Evolutionary conservation across 2,888 invertebrate genomes (phyloP).

Genomic region (Prionchulus punctatus): DNA sequence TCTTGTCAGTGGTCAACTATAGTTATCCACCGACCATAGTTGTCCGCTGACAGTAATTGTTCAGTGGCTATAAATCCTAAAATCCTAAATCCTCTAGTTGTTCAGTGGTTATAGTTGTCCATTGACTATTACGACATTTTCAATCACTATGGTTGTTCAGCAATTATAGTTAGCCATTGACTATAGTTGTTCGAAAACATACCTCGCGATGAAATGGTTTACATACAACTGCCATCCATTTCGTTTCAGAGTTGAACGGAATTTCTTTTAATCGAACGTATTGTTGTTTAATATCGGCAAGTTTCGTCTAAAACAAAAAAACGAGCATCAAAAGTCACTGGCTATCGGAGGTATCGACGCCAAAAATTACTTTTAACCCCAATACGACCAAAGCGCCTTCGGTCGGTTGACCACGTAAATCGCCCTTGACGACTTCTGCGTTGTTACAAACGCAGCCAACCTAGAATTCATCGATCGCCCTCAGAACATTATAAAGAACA

Average conservation of each 20-base stretch:
- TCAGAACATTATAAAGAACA: too few species aligned
- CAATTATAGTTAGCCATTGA: too few species aligned
- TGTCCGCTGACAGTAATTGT: too few species aligned
- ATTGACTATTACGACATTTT: too few species aligned
- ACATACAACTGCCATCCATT: conserved; percentile 95
- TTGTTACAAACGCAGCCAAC: conserved; percentile 82
- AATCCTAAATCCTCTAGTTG: too few species aligned
- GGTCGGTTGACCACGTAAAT: conserved; percentile 80
- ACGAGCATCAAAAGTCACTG: background rate
- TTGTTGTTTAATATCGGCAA: conserved; percentile 49
- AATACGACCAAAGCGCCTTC: conserved; percentile 86
- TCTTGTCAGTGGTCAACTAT: too few species aligned
- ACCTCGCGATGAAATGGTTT: conserved; percentile 42
- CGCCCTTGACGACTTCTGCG: conserved; percentile 62
- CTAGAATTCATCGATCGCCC: too few species aligned
- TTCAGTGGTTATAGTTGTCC: too few species aligned
- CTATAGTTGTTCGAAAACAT: background rate
- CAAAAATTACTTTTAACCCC: conserved; percentile 30
- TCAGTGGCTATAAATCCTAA: too few species aligned
- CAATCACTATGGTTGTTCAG: background rate
- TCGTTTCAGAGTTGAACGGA: conserved; percentile 91
- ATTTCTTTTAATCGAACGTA: conserved; percentile 48
- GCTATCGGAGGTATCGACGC: background rate
- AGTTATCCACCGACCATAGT: too few species aligned
- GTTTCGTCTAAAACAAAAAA: conserved; percentile 47